phyloP scores from a whole-genome alignment of 1,140 invertebrate genomes.

The Drosophila orena region DNA sequence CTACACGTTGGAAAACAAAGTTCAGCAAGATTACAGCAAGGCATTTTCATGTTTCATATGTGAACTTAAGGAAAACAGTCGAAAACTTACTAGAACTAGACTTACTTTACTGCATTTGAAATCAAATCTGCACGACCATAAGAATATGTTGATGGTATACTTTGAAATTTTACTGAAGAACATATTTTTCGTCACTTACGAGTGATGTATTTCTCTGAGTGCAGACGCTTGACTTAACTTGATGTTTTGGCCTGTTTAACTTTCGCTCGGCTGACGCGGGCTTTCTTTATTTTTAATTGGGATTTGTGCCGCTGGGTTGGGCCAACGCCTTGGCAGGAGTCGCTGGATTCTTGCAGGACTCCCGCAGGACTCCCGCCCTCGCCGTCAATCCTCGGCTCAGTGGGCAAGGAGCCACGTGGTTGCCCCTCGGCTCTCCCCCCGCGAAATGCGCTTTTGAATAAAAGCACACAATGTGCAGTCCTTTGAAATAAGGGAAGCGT shows the following conservation, averaged over 20 bases:
- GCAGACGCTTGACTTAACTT: constrained; percentile 43
- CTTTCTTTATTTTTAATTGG: constrained; percentile 82
- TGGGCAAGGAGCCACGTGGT: constrained; percentile 67
- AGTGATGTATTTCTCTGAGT: neutral
- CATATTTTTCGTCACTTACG: neutral
- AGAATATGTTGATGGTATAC: no score
- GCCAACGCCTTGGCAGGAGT: constrained; percentile 56
- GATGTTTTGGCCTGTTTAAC: constrained; percentile 69
- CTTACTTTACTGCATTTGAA: no score
- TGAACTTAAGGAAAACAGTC: no score
- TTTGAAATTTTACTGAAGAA: neutral
- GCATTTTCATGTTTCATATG: neutral
- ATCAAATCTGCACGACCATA: no score
- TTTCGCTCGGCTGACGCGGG: constrained; percentile 66
- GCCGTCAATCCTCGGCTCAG: constrained; percentile 53
- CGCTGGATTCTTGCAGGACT: constrained; percentile 15
- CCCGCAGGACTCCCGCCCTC: constrained; percentile 37
- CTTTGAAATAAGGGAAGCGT: constrained; percentile 54
- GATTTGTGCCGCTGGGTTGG: constrained; percentile 56
- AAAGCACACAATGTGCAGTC: constrained; percentile 61
- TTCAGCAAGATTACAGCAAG: no score
- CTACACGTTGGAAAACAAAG: constrained; percentile 4
- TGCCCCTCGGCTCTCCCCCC: constrained; percentile 19
- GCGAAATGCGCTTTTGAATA: constrained; percentile 78
- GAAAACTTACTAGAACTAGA: no score